A percentile compares a stretch with the other conserved stretches of the same genome.
phyloP scores from a whole-genome alignment of 1,140 invertebrate species.

The Sipha flava region DNA sequence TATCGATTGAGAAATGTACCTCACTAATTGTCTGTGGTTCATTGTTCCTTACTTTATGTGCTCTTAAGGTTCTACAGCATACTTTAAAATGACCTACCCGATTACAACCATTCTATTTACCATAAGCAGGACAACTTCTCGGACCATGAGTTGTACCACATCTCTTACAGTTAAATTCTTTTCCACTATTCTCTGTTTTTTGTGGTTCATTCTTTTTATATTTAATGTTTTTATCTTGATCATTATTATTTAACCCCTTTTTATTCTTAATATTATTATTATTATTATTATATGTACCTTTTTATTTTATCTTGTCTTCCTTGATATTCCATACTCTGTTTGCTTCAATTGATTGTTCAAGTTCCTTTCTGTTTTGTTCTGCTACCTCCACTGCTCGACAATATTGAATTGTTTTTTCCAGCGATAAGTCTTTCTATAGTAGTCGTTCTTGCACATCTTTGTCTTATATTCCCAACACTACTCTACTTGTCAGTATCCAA shows the following conservation, averaged over 20 bases:
- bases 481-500: background rate
- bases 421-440: background rate
- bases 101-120: background rate
- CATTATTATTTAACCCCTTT: too few species aligned
- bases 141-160: background rate
- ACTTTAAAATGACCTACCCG: too few species aligned
- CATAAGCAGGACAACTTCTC: background rate
- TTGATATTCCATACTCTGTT: background rate
- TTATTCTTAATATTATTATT: too few species aligned
- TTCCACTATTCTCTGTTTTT: background rate
- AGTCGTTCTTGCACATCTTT: background rate
- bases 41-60: background rate
- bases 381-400: background rate
- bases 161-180: background rate
- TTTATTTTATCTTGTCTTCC: background rate
- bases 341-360: background rate
- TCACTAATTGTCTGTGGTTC: background rate
- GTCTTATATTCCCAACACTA: background rate
- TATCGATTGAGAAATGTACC: background rate
- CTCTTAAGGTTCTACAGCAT: too few species aligned
- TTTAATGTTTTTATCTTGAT: background rate
- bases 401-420: background rate
- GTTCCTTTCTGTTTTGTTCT: background rate
- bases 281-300: background rate
- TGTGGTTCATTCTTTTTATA: background rate